Evolutionary conservation across 2,888 invertebrate species (phyloP), one percentile per base, ranked within the genome.

Genomic region (Xanthostigma xanthostigma): DNA sequence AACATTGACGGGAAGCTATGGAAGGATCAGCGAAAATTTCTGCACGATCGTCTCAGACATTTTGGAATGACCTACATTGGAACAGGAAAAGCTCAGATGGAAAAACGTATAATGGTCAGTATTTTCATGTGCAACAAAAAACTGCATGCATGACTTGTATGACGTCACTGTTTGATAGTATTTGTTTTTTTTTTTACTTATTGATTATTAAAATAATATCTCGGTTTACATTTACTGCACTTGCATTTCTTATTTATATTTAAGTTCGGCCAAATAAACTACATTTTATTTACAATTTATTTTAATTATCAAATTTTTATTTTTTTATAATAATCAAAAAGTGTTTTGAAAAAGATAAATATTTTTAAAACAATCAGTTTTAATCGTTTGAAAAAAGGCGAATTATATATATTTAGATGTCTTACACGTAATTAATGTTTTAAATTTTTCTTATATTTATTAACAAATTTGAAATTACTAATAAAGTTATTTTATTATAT

Each of bases 61-160:
- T 87, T 92, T 59, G 92, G 92, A 46, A 89, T 92, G 84, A 88
- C 89, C 50, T 84, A 84, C 65, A 76, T 85, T 69, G 86, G 86
- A 46, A 77, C 78, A 54, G 84, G 86, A 54, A 84, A 84, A 64
- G 79, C 81, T 60, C 76, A 83, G 58, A 84, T 92, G 84, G 89
- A 91, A 66, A 76, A 74, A 51, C 76, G 85, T 64, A 90, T 91
- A 58, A 86, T 84, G 84, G 87, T 86, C 64, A 66, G 73, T 69
- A 38, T 47, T 45, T 27, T 27, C 27, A 27, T 6, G 3, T 27
- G 10, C n/a, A 48, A 13, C 27, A 13, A 9, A 14, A 11, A n/a
- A 10, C 49, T 50, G 11, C 33, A 13, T 33, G 12, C 27, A 27
- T 48, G 12, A 34, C 27, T 14, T 17, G 17, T 17, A 17, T 17